Base-by-base conservation (phyloP, 2,888 invertebrate genomes). In the Eledone cirrhosa region DNA sequence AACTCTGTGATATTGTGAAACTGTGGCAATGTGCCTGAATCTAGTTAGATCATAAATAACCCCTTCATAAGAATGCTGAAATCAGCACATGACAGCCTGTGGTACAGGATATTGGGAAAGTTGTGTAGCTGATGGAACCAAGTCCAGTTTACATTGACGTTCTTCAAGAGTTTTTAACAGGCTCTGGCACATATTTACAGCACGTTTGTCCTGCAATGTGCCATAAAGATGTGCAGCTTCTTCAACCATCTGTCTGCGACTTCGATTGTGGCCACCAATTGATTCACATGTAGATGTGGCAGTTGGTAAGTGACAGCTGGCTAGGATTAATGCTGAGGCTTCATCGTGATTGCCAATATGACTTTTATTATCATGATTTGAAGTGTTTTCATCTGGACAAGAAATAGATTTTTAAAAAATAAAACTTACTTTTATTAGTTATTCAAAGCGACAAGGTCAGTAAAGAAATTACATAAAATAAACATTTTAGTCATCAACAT, bases 261-360 rank as follows among this genome's bases (percentile, higher is more conserved):
- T 48, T 22, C n/a, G 27, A 24, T 48, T 75, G 48, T 75, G 27
- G 13, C 75, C 48, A 27, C 33, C 48, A 8, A 27, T 19, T 3
- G 24, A 24, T 48, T 75, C 75, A 0, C 31, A 29, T 22, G 69
- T 69, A 11, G 69, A 33, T 11, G 69, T 31, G 31, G 69, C 69
- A 33, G 69, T 33, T 14, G 75, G 75, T 27, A 75, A 19, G 24
- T 75, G 75, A 27, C 75, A 75, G 48, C 75, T 48, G 16, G 75
- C 75, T 22, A 75, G 48, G 4, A 75, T 75, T 24, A 75, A 75
- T 27, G 75, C 75, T n/a, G 75, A 75, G 13, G 75, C 75, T 14
- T 75, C 75, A 48, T 75, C 75, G 24, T 48, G 75, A 47, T 75
- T 48, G 24, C 47, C 48, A 75, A 48, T 27, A 31, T 33, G 41